phyloP scores from a whole-genome alignment of 2,888 invertebrate species.

The Stenolophus ochropezus region DNA sequence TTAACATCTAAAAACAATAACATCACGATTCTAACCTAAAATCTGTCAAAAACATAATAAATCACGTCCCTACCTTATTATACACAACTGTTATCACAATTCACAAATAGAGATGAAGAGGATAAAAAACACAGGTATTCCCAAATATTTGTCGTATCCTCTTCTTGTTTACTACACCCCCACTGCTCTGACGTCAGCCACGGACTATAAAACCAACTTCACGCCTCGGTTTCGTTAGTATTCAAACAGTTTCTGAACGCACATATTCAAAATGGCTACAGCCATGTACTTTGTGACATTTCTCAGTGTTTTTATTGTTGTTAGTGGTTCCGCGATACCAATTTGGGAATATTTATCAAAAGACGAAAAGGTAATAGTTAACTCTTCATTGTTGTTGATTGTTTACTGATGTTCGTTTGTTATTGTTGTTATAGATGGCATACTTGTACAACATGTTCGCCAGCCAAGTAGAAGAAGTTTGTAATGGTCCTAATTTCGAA shows the following conservation, averaged over 20 bases:
- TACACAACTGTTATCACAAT: no score
- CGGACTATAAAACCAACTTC: background rate
- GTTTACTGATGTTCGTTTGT: background rate
- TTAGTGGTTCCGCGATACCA: constrained; percentile 79
- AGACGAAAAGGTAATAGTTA: constrained; percentile 82
- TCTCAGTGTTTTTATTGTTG: constrained; percentile 31
- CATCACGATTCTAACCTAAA: no score
- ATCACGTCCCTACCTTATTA: no score
- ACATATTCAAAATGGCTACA: background rate
- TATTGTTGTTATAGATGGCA: constrained; percentile 77
- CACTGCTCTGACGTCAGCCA: background rate
- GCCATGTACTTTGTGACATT: background rate
- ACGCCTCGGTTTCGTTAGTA: background rate
- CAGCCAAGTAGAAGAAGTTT: constrained; percentile 81
- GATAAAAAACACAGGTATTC: background rate
- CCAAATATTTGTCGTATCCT: background rate
- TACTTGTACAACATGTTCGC: constrained; percentile 82
- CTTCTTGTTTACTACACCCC: background rate
- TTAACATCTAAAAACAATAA: no score
- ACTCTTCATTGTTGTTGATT: constrained; percentile 33
- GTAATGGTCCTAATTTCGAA: constrained; percentile 73
- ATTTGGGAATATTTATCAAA: constrained; percentile 85
- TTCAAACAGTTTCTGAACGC: background rate
- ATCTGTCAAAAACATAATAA: no score
- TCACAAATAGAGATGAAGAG: background rate